Percentiles rank a stretch among this genome's conserved stretches.
These are phyloP conservation scores for Adoxophyes honmai DNA, from an alignment of 1,140 invertebrate species.

Conservation along the genomic window DNA sequence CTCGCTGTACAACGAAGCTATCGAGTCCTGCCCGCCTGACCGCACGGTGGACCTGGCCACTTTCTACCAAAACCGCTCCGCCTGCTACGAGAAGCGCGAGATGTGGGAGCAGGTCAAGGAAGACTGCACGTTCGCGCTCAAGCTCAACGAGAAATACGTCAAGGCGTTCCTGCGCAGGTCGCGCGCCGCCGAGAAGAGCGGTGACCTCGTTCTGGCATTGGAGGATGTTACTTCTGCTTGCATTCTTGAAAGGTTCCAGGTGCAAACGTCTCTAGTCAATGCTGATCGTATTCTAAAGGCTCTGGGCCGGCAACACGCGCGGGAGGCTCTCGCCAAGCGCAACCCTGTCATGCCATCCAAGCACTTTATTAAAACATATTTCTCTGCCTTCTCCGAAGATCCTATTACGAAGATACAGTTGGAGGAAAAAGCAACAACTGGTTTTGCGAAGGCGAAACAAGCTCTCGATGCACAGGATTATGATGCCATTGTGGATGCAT, in stretches of 20 bases:
- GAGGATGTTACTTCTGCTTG: conserved; percentile 96
- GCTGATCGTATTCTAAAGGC: conserved; percentile 93
- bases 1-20: conserved; percentile 91
- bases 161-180: conserved; percentile 93
- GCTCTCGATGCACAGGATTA: conserved; percentile 84
- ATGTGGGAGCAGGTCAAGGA: conserved; percentile 90
- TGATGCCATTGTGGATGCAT: conserved; percentile 87
- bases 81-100: conserved; percentile 94
- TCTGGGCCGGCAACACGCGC: conserved; percentile 83
- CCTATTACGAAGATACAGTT: conserved; percentile 78
- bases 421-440: conserved; percentile 64
- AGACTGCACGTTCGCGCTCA: conserved; percentile 91
- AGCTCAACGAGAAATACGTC: conserved; percentile 91
- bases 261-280: conserved; percentile 85
- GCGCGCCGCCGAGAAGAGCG: conserved; percentile 87
- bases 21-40: conserved; percentile 88
- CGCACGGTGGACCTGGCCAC: conserved; percentile 88
- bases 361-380: conserved; percentile 90
- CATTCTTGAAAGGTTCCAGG: conserved; percentile 92
- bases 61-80: conserved; percentile 97
- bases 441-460: conserved; percentile 82
- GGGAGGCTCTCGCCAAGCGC: conserved; percentile 82
- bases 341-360: conserved; percentile 88
- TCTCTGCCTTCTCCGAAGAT: conserved; percentile 90
- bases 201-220: conserved; percentile 87